A percentile compares a stretch with the other conserved stretches of the same genome.
Evolutionary conservation across 2,888 invertebrate genomes (phyloP).

Genomic region (Meloe dianella): DNA sequence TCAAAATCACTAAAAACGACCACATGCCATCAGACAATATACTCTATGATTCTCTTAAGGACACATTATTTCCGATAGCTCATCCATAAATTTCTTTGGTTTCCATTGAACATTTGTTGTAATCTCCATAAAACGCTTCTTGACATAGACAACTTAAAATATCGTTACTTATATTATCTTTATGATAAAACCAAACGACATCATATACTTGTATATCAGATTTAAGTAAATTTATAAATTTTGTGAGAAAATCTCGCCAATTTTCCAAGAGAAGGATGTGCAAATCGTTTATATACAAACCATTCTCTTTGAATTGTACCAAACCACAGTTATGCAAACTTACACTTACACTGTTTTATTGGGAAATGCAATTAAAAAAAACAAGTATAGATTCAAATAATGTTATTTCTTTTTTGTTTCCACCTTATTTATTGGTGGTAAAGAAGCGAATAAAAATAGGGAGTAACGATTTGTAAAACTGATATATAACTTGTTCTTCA

Average conservation of each 20-base stretch:
- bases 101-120: neutral
- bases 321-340: neutral
- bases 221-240: neutral
- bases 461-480: conserved; percentile 51
- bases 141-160: neutral
- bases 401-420: neutral
- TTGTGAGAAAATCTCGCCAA: neutral
- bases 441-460: conserved; percentile 44
- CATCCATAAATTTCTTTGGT: neutral
- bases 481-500: conserved; percentile 48
- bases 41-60: neutral
- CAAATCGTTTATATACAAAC: neutral
- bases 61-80: neutral
- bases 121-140: neutral
- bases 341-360: neutral
- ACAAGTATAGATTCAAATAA: neutral
- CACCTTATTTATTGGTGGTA: conserved; percentile 28
- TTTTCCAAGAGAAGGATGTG: conserved; percentile 4
- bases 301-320: neutral
- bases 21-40: neutral
- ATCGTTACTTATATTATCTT: neutral
- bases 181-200: neutral
- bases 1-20: neutral
- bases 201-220: neutral
- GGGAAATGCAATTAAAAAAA: conserved; percentile 3